phyloP scores from a whole-genome alignment of 2,797 vertebrate species.

The Syngnathus rostellatus region DNA sequence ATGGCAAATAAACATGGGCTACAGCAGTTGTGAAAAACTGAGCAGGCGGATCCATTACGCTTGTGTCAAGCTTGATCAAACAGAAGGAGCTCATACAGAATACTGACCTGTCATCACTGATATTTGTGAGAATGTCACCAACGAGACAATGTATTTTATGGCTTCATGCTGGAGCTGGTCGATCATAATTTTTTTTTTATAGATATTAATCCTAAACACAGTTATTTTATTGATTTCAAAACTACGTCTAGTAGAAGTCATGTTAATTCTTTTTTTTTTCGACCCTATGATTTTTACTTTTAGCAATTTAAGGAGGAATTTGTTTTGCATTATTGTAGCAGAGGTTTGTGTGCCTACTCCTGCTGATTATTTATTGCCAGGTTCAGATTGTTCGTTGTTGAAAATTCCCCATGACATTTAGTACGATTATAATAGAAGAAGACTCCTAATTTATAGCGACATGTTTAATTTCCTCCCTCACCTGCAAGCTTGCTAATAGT shows the following conservation, averaged over 20 bases:
- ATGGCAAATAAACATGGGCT: constrained; percentile 26
- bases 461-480: constrained; percentile 22
- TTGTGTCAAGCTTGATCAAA: not conserved
- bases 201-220: no score
- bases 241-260: no score
- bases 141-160: not conserved
- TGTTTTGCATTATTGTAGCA: not conserved
- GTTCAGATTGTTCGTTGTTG: not conserved
- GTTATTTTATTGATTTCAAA: no score
- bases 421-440: not conserved
- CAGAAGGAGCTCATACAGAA: not conserved
- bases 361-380: not conserved
- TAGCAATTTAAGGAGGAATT: no score
- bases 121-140: not conserved
- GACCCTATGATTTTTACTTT: no score
- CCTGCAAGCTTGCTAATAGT: constrained; percentile 20
- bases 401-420: not conserved
- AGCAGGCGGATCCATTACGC: constrained; percentile 4
- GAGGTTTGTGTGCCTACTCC: not conserved
- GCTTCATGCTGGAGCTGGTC: not conserved
- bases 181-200: no score
- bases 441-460: not conserved
- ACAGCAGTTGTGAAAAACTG: constrained; percentile 14
- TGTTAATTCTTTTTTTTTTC: no score
- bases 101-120: not conserved